Evolutionary conservation across 2,113 vertebrate species (phyloP).

Genomic region (Amia ocellicauda): DNA sequence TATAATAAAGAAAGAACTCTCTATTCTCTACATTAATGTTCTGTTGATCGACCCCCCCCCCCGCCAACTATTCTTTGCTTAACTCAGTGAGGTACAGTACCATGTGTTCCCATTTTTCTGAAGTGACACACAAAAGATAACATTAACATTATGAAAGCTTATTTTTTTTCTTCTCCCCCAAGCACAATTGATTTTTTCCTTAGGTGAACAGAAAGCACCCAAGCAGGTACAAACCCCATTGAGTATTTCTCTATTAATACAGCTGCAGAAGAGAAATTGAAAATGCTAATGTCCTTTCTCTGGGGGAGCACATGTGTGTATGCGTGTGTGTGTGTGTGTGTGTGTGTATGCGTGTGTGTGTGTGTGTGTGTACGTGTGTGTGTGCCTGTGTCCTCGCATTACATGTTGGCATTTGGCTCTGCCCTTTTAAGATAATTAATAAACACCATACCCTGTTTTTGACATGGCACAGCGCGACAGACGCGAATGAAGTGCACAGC

Average conservation of each 20-base stretch:
- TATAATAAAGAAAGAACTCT: constrained; percentile 12
- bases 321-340: not conserved
- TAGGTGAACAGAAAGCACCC: not conserved
- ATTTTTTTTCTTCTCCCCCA: not conserved
- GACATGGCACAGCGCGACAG: too few species aligned
- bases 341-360: not conserved
- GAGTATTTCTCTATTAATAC: constrained; percentile 19
- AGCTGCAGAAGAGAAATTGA: constrained; percentile 8
- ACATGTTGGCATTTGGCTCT: too few species aligned
- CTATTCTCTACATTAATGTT: constrained; percentile 13
- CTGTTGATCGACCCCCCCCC: not conserved
- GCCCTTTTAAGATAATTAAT: too few species aligned
- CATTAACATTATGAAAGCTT: constrained; percentile 13
- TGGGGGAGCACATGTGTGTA: not conserved
- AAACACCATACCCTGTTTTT: too few species aligned
- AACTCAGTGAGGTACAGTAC: not conserved
- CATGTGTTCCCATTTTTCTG: not conserved
- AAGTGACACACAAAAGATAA: constrained; percentile 11
- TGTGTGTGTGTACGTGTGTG: not conserved
- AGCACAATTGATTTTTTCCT: constrained; percentile 5
- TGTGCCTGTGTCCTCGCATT: too few species aligned
- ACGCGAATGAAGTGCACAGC: too few species aligned
- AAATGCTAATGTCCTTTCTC: constrained; percentile 19
- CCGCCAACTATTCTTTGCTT: not conserved
- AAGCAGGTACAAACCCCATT: not conserved